phyloP scores from a whole-genome alignment of 2,113 vertebrate species.

The Capreolus pygargus region DNA sequence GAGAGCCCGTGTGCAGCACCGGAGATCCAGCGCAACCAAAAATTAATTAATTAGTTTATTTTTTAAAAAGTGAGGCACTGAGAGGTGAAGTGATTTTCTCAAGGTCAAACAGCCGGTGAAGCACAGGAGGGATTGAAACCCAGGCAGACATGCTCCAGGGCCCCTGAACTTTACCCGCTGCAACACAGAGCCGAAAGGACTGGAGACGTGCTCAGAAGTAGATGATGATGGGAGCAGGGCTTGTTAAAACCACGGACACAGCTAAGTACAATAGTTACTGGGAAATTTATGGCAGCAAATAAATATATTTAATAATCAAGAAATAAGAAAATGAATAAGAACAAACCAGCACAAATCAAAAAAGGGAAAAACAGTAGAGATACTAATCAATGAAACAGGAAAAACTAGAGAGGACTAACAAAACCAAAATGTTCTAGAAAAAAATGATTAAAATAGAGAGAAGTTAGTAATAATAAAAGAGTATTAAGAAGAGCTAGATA shows the following conservation, averaged over 20 bases:
- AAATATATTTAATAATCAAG: neutral
- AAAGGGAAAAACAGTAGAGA: neutral
- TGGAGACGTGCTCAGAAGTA: neutral
- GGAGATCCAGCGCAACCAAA: accelerated
- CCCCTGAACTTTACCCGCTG: neutral
- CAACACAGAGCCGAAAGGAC: neutral
- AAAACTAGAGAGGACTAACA: neutral
- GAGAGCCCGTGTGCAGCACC: accelerated
- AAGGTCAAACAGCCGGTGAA: neutral
- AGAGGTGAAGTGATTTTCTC: neutral
- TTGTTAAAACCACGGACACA: neutral
- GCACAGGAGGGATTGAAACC: neutral
- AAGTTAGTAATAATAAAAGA: neutral
- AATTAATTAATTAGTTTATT: neutral
- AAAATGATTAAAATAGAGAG: neutral
- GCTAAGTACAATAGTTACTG: neutral
- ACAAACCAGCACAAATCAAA: neutral
- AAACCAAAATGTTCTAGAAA: neutral
- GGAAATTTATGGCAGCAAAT: neutral
- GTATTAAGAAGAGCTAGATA: neutral
- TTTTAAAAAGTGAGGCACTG: neutral
- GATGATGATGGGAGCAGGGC: neutral
- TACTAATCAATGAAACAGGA: neutral
- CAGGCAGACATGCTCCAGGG: neutral
- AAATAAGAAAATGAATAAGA: neutral